Conservation (phyloP, 2,888 invertebrate genomes). For the Lochmaea crataegi region DNA sequence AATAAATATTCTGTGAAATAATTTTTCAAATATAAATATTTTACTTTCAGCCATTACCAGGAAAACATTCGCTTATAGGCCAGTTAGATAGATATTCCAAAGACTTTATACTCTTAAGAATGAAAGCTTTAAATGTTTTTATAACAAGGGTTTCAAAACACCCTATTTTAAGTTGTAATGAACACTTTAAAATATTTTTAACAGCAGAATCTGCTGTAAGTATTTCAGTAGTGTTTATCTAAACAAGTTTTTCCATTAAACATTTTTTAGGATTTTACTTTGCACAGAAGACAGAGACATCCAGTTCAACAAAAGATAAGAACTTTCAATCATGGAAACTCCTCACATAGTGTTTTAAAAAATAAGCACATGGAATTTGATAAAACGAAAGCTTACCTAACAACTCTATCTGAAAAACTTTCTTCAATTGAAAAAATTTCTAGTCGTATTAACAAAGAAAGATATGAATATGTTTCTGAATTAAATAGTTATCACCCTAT, state of each 20-base stretch:
- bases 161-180: conserved; percentile 76
- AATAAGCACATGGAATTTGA: conserved; percentile 73
- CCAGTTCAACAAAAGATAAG: conserved; percentile 67
- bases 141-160: conserved; percentile 75
- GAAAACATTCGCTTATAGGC: conserved; percentile 75
- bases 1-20: not conserved
- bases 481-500: conserved; percentile 72
- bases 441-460: conserved; percentile 73
- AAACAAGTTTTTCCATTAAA: not conserved
- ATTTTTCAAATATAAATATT: conserved; percentile 39
- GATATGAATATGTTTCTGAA: conserved; percentile 69
- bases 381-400: conserved; percentile 72
- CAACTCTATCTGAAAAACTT: conserved; percentile 72
- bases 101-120: conserved; percentile 75
- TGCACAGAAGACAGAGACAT: conserved; percentile 71
- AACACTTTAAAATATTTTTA: conserved; percentile 73
- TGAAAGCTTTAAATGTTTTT: conserved; percentile 75
- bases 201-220: conserved; percentile 74
- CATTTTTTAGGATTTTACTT: conserved; percentile 70
- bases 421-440: conserved; percentile 73
- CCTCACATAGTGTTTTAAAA: conserved; percentile 66
- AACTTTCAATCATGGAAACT: conserved; percentile 50
- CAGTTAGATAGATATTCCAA: conserved; percentile 78
- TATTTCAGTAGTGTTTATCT: conserved; percentile 38
- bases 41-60: conserved; percentile 74